phyloP scores from a whole-genome alignment of 2,888 invertebrate species.

The Tetanocera ferruginea region DNA sequence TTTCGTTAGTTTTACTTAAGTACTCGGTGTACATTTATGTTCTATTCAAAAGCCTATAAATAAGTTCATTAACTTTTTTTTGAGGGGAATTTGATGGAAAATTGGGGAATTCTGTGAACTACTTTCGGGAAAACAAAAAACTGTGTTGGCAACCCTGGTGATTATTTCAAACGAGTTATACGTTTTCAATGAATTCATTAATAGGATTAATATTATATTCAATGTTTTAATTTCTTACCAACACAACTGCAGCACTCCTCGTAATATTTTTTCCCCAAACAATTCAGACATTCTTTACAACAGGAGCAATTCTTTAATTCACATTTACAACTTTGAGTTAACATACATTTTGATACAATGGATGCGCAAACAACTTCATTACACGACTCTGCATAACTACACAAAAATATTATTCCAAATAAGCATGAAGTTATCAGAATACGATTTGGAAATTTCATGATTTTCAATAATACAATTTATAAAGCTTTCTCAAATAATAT shows the following conservation, averaged over 20 bases:
- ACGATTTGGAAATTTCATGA: conserved; percentile 16
- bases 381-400: conserved; percentile 72
- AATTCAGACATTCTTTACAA: conserved; percentile 93
- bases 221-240: conserved; percentile 78
- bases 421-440: conserved; percentile 33
- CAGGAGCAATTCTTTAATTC: conserved; percentile 93
- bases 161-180: too few relatives aligned
- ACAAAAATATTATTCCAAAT: conserved; percentile 59
- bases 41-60: too few relatives aligned
- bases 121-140: too few relatives aligned
- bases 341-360: conserved; percentile 95
- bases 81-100: too few relatives aligned
- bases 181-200: too few relatives aligned
- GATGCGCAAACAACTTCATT: conserved; percentile 97
- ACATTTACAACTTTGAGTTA: conserved; percentile 96
- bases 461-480: neutral
- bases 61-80: too few relatives aligned
- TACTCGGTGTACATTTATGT: too few relatives aligned
- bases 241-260: conserved; percentile 97
- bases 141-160: too few relatives aligned
- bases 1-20: too few relatives aligned
- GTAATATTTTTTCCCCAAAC: conserved; percentile 85
- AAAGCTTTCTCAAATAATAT: too few relatives aligned
- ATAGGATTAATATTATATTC: too few relatives aligned
- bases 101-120: too few relatives aligned